Percentiles rank a stretch among this genome's conserved stretches.
These are phyloP conservation scores for Oostethus manadensis DNA, from an alignment of 2,113 vertebrate genomes.

Conservation along the genomic window DNA sequence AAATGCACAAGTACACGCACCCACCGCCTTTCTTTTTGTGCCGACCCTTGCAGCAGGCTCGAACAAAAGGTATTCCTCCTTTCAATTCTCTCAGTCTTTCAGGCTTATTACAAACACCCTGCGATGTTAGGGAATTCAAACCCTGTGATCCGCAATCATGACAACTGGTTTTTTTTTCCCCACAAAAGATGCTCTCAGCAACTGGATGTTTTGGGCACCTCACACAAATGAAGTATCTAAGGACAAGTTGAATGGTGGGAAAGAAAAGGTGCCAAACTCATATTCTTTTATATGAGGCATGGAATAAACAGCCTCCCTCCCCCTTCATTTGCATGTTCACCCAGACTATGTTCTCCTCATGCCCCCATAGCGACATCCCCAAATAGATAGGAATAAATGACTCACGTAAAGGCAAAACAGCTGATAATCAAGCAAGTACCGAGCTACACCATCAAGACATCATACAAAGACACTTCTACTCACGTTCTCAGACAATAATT, in stretches of 20 bases:
- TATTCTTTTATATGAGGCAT: slow-evolving; percentile 38
- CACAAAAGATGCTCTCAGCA: slow-evolving; percentile 28
- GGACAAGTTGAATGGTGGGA: slow-evolving; percentile 8
- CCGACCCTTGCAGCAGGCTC: slow-evolving; percentile 51
- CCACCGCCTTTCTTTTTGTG: slow-evolving; percentile 50
- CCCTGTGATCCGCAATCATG: slow-evolving; percentile 26
- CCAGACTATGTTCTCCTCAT: slow-evolving; percentile 27
- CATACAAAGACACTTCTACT: too few relatives aligned
- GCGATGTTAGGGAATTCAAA: slow-evolving; percentile 48
- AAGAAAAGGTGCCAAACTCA: slow-evolving; percentile 12
- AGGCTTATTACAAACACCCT: slow-evolving; percentile 47
- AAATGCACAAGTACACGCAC: slow-evolving; percentile 11
- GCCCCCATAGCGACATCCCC: slow-evolving; percentile 6
- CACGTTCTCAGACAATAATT: too few relatives aligned
- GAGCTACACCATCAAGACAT: neutral
- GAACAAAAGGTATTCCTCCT: slow-evolving; percentile 67
- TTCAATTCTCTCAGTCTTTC: slow-evolving; percentile 52
- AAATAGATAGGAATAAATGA: slow-evolving; percentile 26
- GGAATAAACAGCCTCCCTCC: slow-evolving; percentile 34
- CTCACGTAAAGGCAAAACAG: slow-evolving; percentile 9
- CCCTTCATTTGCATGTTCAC: slow-evolving; percentile 54
- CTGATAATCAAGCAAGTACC: neutral
- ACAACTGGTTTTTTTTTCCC: slow-evolving; percentile 31
- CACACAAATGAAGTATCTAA: neutral
- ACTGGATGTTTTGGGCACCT: slow-evolving; percentile 6